phyloP scores from a whole-genome alignment of 2,797 vertebrate genomes.

The Melanotaenia parkinsoni region DNA sequence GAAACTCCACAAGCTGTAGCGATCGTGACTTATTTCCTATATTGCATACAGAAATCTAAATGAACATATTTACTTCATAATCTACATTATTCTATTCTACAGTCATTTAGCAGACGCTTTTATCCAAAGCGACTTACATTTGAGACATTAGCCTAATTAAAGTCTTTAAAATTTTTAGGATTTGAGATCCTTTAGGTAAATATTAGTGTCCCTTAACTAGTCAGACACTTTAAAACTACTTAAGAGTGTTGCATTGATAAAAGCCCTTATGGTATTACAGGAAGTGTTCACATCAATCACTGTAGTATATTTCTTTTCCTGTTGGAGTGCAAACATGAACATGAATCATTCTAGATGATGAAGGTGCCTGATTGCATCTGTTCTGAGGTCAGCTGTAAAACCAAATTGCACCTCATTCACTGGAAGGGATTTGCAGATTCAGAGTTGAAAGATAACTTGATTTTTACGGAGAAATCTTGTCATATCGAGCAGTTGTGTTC shows the following conservation, averaged over 20 bases:
- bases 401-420: constrained; percentile 30
- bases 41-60: constrained; percentile 50
- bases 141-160: constrained; percentile 34
- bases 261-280: constrained; percentile 44
- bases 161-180: constrained; percentile 50
- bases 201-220: constrained; percentile 56
- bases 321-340: constrained; percentile 25
- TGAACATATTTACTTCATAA: constrained; percentile 56
- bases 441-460: constrained; percentile 14
- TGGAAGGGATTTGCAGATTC: constrained; percentile 21
- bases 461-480: constrained; percentile 42
- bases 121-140: too few relatives aligned
- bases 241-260: constrained; percentile 50
- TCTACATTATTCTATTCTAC: constrained; percentile 10
- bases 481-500: constrained; percentile 54
- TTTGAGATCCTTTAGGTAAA: constrained; percentile 57
- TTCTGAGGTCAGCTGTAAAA: constrained; percentile 41
- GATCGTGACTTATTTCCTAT: constrained; percentile 38
- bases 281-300: constrained; percentile 43
- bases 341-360: constrained; percentile 21
- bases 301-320: constrained; percentile 42
- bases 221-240: constrained; percentile 47
- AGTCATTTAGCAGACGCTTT: too few relatives aligned
- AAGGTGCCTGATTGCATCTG: constrained; percentile 36
- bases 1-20: constrained; percentile 19